Evolutionary conservation across 2,888 invertebrate genomes (phyloP).

Genomic region (Drosophila atroscutellata): DNA sequence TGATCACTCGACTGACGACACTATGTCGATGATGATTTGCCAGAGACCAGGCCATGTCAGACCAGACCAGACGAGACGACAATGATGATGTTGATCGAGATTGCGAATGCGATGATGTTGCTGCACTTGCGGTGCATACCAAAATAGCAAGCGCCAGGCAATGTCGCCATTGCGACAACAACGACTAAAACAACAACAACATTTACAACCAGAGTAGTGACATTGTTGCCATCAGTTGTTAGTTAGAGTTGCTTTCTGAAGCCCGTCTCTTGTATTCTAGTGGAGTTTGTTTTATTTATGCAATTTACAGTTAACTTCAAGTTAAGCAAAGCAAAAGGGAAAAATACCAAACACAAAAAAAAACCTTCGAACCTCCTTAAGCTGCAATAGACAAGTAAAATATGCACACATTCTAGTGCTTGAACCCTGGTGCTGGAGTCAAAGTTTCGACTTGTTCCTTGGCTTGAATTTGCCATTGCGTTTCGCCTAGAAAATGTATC

Average conservation of each 20-base stretch:
- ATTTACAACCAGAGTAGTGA: conserved; percentile 31
- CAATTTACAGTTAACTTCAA: conserved; percentile 74
- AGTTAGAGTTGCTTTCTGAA: conserved; percentile 27
- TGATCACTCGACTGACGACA: conserved; percentile 42
- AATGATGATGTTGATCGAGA: conserved; percentile 46
- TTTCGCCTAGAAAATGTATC: conserved; percentile 50
- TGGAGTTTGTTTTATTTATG: conserved; percentile 75
- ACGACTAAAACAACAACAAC: conserved; percentile 31
- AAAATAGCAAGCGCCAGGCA: conserved; percentile 74
- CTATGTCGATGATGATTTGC: conserved; percentile 52
- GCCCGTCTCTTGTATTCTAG: conserved; percentile 38
- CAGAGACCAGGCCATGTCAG: conserved; percentile 23
- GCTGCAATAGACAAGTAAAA: conserved; percentile 35
- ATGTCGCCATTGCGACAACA: conserved; percentile 65
- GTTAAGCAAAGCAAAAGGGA: conserved; percentile 46
- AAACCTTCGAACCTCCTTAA: conserved; percentile 12
- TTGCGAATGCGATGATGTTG: conserved; percentile 55
- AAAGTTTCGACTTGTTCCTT: conserved; percentile 22
- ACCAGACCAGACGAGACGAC: conserved; percentile 33
- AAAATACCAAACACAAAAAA: conserved; percentile 27
- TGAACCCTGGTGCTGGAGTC: conserved; percentile 24
- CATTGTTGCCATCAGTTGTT: conserved; percentile 64
- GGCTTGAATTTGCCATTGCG: conserved; percentile 19
- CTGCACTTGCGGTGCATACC: conserved; percentile 79
- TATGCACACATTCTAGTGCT: conserved; percentile 52